These are phyloP conservation scores for Oncorhynchus nerka DNA, from an alignment of 2,113 vertebrate genomes.

Conservation along the genomic window DNA sequence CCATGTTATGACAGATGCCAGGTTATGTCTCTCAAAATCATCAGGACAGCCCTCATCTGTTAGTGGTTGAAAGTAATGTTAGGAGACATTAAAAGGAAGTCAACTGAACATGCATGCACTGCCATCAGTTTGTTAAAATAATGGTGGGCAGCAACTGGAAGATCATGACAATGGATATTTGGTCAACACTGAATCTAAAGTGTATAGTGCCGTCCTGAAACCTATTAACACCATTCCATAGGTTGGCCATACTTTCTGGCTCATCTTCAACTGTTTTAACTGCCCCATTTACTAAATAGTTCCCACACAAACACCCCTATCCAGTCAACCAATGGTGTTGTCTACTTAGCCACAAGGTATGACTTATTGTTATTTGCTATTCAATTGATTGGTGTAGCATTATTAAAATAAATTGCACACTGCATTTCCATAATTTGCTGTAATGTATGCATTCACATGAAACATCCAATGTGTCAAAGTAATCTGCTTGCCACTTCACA, in stretches of 20 bases:
- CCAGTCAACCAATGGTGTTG: no score
- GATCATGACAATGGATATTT: background rate
- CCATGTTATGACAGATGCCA: slow-evolving; percentile 17
- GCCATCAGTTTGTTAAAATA: slow-evolving; percentile 14
- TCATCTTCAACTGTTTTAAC: background rate
- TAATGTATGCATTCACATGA: no score
- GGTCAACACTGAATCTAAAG: slow-evolving; percentile 5
- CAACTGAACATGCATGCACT: background rate
- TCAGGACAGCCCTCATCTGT: background rate
- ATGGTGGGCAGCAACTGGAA: background rate
- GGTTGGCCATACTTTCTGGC: slow-evolving; percentile 8
- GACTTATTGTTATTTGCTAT: no score
- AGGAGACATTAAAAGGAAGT: slow-evolving; percentile 13
- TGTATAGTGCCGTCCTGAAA: slow-evolving; percentile 14
- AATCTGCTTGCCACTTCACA: background rate
- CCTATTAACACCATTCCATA: no score
- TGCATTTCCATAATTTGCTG: no score
- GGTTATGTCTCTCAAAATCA: slow-evolving; percentile 12
- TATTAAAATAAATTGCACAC: no score
- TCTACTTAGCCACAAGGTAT: no score
- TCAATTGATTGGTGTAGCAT: no score
- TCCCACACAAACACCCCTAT: no score
- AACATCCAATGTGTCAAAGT: no score
- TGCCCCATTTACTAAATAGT: no score
- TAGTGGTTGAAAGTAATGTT: slow-evolving; percentile 16